Percentiles rank a stretch among this genome's conserved stretches.
These are phyloP conservation scores for Halichoeres trimaculatus DNA, from an alignment of 2,113 vertebrate genomes.

Conservation along the genomic window DNA sequence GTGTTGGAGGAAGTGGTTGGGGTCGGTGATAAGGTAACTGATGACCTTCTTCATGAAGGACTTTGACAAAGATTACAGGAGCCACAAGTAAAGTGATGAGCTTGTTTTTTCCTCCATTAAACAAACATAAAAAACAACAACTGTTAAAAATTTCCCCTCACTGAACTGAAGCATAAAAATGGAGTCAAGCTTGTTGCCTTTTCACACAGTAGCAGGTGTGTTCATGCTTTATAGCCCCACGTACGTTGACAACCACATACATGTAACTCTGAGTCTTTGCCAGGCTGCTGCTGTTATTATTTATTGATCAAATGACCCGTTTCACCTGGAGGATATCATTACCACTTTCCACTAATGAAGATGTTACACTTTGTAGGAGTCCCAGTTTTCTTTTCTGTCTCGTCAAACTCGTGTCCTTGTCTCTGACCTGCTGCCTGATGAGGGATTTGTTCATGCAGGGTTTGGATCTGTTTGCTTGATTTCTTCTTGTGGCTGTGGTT, in stretches of 20 bases:
- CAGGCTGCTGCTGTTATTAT: conserved; percentile 56
- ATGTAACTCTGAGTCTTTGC: conserved; percentile 19
- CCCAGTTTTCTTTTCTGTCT: background rate
- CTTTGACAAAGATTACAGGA: conserved; percentile 57
- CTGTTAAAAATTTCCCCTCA: background rate
- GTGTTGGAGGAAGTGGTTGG: conserved; percentile 52
- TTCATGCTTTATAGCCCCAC: conserved; percentile 5
- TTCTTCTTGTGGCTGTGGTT: background rate
- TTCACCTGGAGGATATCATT: conserved; percentile 47
- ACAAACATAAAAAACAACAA: background rate
- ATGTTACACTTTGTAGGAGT: conserved; percentile 17
- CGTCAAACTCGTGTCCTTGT: background rate
- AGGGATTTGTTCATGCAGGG: background rate
- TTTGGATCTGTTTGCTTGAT: background rate
- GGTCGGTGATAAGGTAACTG: conserved; percentile 29
- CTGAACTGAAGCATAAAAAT: background rate
- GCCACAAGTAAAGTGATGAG: conserved; percentile 29
- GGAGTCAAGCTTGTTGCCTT: conserved; percentile 4
- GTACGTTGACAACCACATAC: conserved; percentile 10
- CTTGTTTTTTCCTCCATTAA: background rate
- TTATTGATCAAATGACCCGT: conserved; percentile 64
- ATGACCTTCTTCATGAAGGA: conserved; percentile 51
- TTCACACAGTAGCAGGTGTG: background rate
- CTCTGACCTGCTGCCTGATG: background rate
- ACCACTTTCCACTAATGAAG: conserved; percentile 56